Percentiles rank a stretch among this genome's conserved stretches.
These are phyloP conservation scores for Diorhabda sublineata DNA, from an alignment of 1,140 invertebrate species.

Conservation along the genomic window DNA sequence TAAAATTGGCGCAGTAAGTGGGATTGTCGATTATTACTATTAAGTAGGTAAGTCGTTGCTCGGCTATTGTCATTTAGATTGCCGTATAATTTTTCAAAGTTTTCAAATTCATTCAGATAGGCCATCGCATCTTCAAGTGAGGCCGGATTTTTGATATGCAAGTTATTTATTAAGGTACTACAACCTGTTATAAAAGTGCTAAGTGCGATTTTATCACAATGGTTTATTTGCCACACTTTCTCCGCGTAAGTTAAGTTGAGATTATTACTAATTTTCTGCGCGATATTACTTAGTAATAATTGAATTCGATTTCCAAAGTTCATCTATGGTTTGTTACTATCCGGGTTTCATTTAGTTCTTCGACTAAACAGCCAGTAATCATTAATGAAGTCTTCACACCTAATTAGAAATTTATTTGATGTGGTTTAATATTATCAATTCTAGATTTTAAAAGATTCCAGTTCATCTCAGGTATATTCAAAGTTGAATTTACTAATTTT, in stretches of 20 bases:
- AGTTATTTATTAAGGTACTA: constrained; percentile 16
- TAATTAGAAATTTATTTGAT: no score
- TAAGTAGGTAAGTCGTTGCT: neutral
- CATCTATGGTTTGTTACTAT: no score
- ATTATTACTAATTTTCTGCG: constrained; percentile 6
- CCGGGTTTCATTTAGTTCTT: no score
- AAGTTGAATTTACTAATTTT: no score
- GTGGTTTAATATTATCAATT: no score
- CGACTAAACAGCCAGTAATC: no score
- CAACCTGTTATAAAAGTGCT: constrained; percentile 20
- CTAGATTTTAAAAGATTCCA: no score
- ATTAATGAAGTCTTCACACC: no score
- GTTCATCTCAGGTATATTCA: no score
- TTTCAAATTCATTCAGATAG: constrained; percentile 8
- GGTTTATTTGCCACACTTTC: constrained; percentile 12
- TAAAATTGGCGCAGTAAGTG: no score
- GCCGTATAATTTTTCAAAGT: constrained; percentile 17
- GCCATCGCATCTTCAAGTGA: constrained; percentile 5
- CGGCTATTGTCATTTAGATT: neutral
- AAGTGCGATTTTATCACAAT: constrained; percentile 17
- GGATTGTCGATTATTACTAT: no score
- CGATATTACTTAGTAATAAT: no score
- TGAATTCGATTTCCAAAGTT: neutral
- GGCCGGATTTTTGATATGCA: constrained; percentile 5
- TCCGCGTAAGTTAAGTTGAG: neutral